These are phyloP conservation scores for Drosophila prostipennis DNA, from an alignment of 2,888 invertebrate species.

Conservation along the genomic window DNA sequence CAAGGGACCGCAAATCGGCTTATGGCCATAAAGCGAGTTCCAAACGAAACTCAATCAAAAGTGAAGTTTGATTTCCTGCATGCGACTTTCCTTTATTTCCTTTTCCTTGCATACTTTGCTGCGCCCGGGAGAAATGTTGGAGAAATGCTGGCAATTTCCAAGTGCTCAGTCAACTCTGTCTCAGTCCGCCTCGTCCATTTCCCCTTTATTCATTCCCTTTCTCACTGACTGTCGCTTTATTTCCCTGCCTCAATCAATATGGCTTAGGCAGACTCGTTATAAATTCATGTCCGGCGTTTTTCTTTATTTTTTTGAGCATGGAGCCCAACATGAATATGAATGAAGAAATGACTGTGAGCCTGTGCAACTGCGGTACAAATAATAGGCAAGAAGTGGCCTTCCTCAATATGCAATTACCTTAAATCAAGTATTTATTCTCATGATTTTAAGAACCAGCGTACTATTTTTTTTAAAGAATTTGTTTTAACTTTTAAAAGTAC, in stretches of 20 bases:
- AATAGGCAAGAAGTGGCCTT: not conserved
- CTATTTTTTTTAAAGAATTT: too few species aligned
- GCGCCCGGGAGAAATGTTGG: constrained; percentile 23
- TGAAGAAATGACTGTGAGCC: constrained; percentile 21
- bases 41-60: constrained; percentile 61
- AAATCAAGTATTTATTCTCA: not conserved
- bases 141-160: constrained; percentile 31
- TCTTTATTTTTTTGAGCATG: not conserved
- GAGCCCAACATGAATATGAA: constrained; percentile 43
- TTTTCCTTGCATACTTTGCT: constrained; percentile 67
- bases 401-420: too few species aligned
- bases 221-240: constrained; percentile 7
- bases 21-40: constrained; percentile 37
- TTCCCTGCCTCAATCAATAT: constrained; percentile 52
- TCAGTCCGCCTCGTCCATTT: constrained; percentile 13
- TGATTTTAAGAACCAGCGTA: not conserved
- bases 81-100: constrained; percentile 17
- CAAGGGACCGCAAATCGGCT: constrained; percentile 58
- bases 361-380: not conserved
- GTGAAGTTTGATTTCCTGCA: constrained; percentile 66
- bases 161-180: constrained; percentile 35
- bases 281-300: constrained; percentile 59
- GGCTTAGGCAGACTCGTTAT: constrained; percentile 64
- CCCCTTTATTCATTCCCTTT: constrained; percentile 9
- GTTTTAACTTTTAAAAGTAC: too few species aligned